Evolutionary conservation across 1,140 invertebrate species (phyloP).

Genomic region (Galleria mellonella): DNA sequence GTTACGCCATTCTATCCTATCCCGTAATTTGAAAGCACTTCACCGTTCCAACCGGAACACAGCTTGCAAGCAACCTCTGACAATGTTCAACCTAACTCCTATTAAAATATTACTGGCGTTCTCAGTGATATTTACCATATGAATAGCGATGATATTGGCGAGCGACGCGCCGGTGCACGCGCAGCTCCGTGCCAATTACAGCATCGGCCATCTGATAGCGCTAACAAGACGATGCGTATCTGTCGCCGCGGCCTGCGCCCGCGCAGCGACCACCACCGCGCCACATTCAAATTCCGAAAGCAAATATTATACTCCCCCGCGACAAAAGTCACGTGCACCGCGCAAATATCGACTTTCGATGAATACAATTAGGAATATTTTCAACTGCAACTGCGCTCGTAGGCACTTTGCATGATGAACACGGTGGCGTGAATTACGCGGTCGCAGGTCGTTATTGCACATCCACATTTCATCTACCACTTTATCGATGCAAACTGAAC

Average conservation of each 20-base stretch:
- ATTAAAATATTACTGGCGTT: too few species aligned
- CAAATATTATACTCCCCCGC: constrained; percentile 37
- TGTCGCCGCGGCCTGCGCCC: constrained; percentile 21
- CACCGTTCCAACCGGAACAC: too few species aligned
- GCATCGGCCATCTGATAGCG: constrained; percentile 57
- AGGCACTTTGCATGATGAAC: constrained; percentile 63
- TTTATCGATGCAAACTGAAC: background rate
- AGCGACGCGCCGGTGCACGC: constrained; percentile 12
- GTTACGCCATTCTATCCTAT: too few species aligned
- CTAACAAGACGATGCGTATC: constrained; percentile 71
- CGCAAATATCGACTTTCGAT: constrained; percentile 4
- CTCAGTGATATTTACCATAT: constrained; percentile 1
- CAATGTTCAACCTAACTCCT: too few species aligned
- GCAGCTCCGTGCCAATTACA: constrained; percentile 62
- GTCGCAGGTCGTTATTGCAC: constrained; percentile 56
- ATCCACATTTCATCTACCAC: background rate
- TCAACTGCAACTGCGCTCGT: background rate
- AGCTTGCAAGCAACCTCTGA: too few species aligned
- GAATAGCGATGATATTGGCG: constrained; percentile 12
- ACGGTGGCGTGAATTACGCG: constrained; percentile 68
- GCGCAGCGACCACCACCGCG: constrained; percentile 12
- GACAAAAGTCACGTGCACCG: constrained; percentile 22
- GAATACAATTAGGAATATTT: background rate
- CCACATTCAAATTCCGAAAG: constrained; percentile 53
- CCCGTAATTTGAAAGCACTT: too few species aligned